Conservation (phyloP, 1,140 invertebrate genomes). For the Drosophila sp. region DNA sequence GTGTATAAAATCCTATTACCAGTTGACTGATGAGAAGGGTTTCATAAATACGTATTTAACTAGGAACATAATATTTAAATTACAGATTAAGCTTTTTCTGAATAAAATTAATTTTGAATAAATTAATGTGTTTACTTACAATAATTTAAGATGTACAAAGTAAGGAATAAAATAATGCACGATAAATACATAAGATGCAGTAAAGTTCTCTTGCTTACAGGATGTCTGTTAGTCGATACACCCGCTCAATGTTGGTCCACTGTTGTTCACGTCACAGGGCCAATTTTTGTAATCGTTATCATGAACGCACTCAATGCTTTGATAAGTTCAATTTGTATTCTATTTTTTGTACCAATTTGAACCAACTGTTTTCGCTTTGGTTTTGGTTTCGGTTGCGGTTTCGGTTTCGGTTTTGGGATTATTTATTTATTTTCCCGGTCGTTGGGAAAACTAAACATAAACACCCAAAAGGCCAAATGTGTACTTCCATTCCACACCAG, state of each 20-base stretch:
- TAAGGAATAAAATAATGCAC: no score
- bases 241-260: no score
- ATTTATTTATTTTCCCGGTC: slow-evolving; percentile 1
- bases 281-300: slow-evolving; percentile 69
- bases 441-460: slow-evolving; percentile 26
- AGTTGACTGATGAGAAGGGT: background rate
- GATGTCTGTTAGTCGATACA: background rate
- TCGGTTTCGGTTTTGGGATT: slow-evolving; percentile 26
- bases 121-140: no score
- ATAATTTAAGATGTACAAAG: no score
- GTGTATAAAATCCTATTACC: slow-evolving; percentile 22
- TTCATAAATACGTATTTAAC: background rate
- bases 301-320: slow-evolving; percentile 62
- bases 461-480: slow-evolving; percentile 21
- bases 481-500: slow-evolving; percentile 2
- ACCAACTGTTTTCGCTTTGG: slow-evolving; percentile 42
- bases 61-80: background rate
- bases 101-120: no score
- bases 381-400: slow-evolving; percentile 21
- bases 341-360: slow-evolving; percentile 75
- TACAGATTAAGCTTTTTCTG: background rate
- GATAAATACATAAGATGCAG: background rate
- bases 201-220: background rate
- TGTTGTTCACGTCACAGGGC: slow-evolving; percentile 45
- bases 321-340: slow-evolving; percentile 82